A percentile compares a stretch with the other conserved stretches of the same genome.
These are phyloP conservation scores for Beaufortia kweichowensis DNA, from an alignment of 2,113 vertebrate genomes.

Conservation along the genomic window DNA sequence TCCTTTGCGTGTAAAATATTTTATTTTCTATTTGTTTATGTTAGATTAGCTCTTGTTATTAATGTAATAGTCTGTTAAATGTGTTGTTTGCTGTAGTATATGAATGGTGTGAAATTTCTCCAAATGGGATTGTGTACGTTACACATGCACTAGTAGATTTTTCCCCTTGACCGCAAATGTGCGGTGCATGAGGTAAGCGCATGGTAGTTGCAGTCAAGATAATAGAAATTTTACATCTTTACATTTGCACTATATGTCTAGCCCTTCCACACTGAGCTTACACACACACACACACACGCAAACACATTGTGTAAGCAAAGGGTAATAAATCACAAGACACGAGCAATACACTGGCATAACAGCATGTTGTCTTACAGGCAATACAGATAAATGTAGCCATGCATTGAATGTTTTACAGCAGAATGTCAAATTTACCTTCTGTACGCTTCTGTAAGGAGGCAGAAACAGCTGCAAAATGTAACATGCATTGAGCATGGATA, in stretches of 20 bases:
- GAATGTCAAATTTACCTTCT: constrained; percentile 18
- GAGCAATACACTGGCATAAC: constrained; percentile 25
- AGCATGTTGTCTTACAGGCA: constrained; percentile 20
- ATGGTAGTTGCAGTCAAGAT: constrained; percentile 67
- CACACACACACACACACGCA: neutral
- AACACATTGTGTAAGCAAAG: neutral
- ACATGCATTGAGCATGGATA: constrained; percentile 10
- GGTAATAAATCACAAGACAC: constrained; percentile 30
- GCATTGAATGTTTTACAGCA: constrained; percentile 37
- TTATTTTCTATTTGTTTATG: constrained; percentile 60
- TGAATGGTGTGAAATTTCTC: constrained; percentile 69
- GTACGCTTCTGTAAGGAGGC: neutral
- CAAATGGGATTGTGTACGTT: constrained; percentile 61
- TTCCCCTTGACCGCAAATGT: constrained; percentile 60
- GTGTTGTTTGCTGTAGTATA: constrained; percentile 64
- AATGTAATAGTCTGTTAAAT: constrained; percentile 58
- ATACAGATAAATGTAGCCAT: constrained; percentile 21
- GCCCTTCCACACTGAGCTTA: constrained; percentile 19
- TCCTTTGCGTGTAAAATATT: constrained; percentile 56
- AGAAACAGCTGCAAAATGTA: constrained; percentile 9
- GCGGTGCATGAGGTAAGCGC: constrained; percentile 69
- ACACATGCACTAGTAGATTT: constrained; percentile 68
- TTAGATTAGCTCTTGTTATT: constrained; percentile 61
- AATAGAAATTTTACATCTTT: constrained; percentile 8
- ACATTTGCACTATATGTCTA: constrained; percentile 37